phyloP scores from a whole-genome alignment of 1,140 invertebrate genomes.

The Cotesia vestalis region DNA sequence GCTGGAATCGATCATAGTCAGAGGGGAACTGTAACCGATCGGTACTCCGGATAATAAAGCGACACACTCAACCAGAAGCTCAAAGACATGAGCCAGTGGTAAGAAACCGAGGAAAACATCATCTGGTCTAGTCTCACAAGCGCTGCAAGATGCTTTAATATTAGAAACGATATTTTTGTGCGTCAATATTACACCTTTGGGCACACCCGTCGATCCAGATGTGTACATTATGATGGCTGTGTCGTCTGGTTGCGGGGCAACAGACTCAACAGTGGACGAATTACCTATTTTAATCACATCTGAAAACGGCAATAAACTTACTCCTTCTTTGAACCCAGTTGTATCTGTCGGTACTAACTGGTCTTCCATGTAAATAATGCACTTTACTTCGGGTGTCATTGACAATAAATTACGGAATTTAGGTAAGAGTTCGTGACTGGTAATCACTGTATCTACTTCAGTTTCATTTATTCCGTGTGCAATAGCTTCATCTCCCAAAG shows the following conservation, averaged over 20 bases:
- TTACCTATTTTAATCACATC: slow-evolving; percentile 52
- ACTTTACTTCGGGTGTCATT: slow-evolving; percentile 76
- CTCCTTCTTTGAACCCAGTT: slow-evolving; percentile 70
- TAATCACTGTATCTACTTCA: slow-evolving; percentile 90
- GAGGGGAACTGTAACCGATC: slow-evolving; percentile 95
- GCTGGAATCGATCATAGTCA: slow-evolving; percentile 94
- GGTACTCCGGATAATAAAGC: slow-evolving; percentile 84
- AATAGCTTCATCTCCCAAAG: slow-evolving; percentile 94
- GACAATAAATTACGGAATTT: slow-evolving; percentile 85
- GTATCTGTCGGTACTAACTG: slow-evolving; percentile 77
- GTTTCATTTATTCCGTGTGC: slow-evolving; percentile 96
- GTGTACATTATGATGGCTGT: slow-evolving; percentile 97
- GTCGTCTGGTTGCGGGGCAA: slow-evolving; percentile 75
- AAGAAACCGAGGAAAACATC: slow-evolving; percentile 95
- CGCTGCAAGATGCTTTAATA: slow-evolving; percentile 86
- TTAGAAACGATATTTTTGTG: slow-evolving; percentile 92
- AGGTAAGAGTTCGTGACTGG: slow-evolving; percentile 86
- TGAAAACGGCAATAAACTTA: slow-evolving; percentile 52
- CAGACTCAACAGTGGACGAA: slow-evolving; percentile 54
- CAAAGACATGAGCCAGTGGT: slow-evolving; percentile 97
- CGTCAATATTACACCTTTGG: slow-evolving; percentile 86
- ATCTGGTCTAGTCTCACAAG: slow-evolving; percentile 74
- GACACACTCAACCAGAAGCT: slow-evolving; percentile 83
- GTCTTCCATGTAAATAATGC: slow-evolving; percentile 90
- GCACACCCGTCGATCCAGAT: slow-evolving; percentile 90